A percentile compares a stretch with the other conserved stretches of the same genome.
Conservation (phyloP, 2,888 invertebrate genomes). For the Dioctria rufipes region DNA sequence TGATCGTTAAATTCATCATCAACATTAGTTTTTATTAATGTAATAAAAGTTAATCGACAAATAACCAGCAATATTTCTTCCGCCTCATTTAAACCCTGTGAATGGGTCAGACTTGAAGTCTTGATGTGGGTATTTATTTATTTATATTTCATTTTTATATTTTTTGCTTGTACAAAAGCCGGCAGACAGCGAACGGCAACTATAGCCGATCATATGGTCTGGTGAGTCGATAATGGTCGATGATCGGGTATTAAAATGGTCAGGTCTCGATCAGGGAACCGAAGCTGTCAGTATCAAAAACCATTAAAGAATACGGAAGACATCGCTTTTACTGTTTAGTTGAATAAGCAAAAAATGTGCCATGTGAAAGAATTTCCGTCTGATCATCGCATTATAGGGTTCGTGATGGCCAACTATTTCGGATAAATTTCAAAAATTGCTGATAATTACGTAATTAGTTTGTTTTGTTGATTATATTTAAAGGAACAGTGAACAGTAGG, state of each 20-base stretch:
- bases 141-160: background rate
- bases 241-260: constrained; percentile 20
- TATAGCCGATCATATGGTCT: constrained; percentile 11
- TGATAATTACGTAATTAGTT: constrained; percentile 39
- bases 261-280: constrained; percentile 5
- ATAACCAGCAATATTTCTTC: constrained; percentile 17
- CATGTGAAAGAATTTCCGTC: background rate
- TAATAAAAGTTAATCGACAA: constrained; percentile 56
- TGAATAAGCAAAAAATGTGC: background rate
- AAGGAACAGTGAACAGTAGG: constrained; percentile 25
- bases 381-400: background rate
- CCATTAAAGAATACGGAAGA: constrained; percentile 21
- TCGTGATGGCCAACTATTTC: constrained; percentile 33
- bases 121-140: too few relatives aligned
- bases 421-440: constrained; percentile 32
- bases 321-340: background rate
- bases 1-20: constrained; percentile 50
- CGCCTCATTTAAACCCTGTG: constrained; percentile 15
- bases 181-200: background rate
- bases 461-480: constrained; percentile 35
- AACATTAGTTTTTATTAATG: constrained; percentile 54
- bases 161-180: background rate
- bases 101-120: background rate
- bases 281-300: background rate
- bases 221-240: constrained; percentile 38